Evolutionary conservation across 2,797 vertebrate species (phyloP).

Genomic region (Urophycis tenuis): DNA sequence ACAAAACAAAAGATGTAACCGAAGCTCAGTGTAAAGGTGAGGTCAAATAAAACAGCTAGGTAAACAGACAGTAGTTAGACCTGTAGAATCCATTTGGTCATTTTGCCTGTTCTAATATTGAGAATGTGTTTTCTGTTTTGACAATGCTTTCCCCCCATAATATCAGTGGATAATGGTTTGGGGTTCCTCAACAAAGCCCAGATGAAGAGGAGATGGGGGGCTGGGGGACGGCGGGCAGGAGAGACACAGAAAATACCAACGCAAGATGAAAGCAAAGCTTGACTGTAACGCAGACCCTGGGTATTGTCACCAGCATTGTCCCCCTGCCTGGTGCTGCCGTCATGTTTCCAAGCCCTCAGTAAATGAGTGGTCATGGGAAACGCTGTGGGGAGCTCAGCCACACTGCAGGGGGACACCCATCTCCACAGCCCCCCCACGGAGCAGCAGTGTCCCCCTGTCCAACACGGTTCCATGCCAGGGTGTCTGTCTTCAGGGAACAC

Average conservation of each 20-base stretch:
- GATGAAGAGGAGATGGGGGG: not conserved
- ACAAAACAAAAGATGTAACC: not conserved
- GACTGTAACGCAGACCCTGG: slow-evolving; percentile 12
- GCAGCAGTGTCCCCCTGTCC: slow-evolving; percentile 54
- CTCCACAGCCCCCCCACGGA: slow-evolving; percentile 48
- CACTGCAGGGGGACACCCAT: slow-evolving; percentile 49
- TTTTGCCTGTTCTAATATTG: not conserved
- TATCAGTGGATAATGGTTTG: not conserved
- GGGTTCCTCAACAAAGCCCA: not conserved
- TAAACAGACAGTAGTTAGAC: not conserved
- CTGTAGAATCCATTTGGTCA: not conserved
- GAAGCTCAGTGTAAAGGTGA: not conserved
- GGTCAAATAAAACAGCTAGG: not conserved
- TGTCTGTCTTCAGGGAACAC: slow-evolving; percentile 11
- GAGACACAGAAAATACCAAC: slow-evolving; percentile 2
- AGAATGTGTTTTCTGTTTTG: not conserved
- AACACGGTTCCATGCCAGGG: slow-evolving; percentile 49
- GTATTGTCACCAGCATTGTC: slow-evolving; percentile 45
- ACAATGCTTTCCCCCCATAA: not conserved
- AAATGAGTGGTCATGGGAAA: slow-evolving; percentile 66
- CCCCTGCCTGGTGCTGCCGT: slow-evolving; percentile 33
- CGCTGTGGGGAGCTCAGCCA: slow-evolving; percentile 43
- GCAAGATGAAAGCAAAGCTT: slow-evolving; percentile 18
- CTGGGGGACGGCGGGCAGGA: not conserved
- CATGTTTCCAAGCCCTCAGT: slow-evolving; percentile 40